Evolutionary conservation across 2,797 vertebrate species (phyloP).

Genomic region (Diglossa cyanea): DNA sequence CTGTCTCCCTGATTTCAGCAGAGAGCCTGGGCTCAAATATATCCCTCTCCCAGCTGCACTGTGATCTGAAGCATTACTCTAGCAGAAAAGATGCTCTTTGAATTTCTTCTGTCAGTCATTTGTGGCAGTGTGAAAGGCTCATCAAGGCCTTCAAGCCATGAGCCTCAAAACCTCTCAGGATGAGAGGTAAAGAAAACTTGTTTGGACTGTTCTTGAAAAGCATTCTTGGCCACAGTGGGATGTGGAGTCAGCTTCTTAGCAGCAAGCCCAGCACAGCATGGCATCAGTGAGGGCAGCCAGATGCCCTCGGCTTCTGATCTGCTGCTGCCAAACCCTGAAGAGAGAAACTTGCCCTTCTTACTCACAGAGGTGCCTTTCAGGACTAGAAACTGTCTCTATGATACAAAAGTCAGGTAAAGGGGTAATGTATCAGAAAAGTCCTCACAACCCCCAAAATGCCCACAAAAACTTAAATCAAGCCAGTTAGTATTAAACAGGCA

Average conservation of each 20-base stretch:
- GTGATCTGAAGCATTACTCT: neutral
- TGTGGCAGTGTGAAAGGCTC: neutral
- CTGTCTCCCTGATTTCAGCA: neutral
- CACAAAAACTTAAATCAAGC: neutral
- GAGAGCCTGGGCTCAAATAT: neutral
- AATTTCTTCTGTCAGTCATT: neutral
- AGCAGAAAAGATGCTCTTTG: neutral
- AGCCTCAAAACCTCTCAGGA: neutral
- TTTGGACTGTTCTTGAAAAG: slow-evolving; percentile 48
- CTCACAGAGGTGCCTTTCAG: neutral
- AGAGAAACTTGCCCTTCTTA: neutral
- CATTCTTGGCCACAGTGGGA: neutral
- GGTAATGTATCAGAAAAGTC: neutral
- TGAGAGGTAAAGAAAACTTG: neutral
- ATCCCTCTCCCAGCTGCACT: neutral
- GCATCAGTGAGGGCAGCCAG: neutral
- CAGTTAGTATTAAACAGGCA: neutral
- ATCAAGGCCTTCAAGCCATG: neutral
- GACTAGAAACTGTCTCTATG: neutral
- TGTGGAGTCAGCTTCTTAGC: neutral
- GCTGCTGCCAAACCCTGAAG: neutral
- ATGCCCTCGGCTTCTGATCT: neutral
- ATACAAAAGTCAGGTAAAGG: neutral
- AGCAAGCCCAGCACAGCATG: neutral
- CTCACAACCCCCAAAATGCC: neutral